These are phyloP conservation scores for Philhelius pedissequus DNA, from an alignment of 2,888 invertebrate genomes.

Conservation along the genomic window DNA sequence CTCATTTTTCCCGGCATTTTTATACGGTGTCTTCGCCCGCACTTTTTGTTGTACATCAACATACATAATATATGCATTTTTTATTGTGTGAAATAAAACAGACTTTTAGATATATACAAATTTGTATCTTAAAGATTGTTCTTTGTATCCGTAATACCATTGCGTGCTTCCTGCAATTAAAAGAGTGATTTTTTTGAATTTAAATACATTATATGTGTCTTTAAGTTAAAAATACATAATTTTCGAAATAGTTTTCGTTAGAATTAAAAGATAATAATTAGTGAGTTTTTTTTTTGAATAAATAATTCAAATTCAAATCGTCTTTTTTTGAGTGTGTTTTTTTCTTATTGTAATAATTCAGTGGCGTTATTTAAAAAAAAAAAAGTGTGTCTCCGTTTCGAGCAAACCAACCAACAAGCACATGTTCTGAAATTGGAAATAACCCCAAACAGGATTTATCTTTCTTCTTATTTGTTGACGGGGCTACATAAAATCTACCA, in stretches of 20 bases:
- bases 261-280: background rate
- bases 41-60: background rate
- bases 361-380: background rate
- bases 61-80: background rate
- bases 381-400: conserved; percentile 23
- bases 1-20: conserved; percentile 23
- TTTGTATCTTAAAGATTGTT: conserved; percentile 28
- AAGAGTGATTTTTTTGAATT: conserved; percentile 2
- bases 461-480: background rate
- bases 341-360: background rate
- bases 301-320: background rate
- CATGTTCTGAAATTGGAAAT: conserved; percentile 66
- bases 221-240: background rate
- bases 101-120: background rate
- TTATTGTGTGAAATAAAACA: conserved; percentile 21
- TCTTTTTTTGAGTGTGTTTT: conserved; percentile 32
- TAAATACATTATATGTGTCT: conserved; percentile 6
- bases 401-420: conserved; percentile 38
- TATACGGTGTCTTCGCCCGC: conserved; percentile 36
- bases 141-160: conserved; percentile 17
- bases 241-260: conserved; percentile 17
- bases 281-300: conserved; percentile 23
- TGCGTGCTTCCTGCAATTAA: conserved; percentile 44
- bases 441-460: conserved; percentile 63
- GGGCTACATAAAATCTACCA: background rate